Evolutionary conservation across 1,140 invertebrate species (phyloP), one percentile per base, ranked within the genome.

Genomic region (Dinoponera quadriceps): DNA sequence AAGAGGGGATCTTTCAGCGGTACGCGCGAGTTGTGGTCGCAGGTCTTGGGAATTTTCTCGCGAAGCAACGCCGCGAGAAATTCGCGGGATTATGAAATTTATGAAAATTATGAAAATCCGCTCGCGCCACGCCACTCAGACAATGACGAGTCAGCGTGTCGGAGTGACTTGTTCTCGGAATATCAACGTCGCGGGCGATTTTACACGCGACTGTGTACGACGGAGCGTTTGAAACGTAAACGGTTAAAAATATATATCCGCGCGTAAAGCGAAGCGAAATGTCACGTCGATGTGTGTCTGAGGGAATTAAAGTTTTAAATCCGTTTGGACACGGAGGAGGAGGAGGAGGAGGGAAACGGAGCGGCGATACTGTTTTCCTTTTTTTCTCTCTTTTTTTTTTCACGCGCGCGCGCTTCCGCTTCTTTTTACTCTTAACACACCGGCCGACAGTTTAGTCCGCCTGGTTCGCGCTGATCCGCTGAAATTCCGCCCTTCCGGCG

Each of bases 221-320:
- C 44, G 18, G n/a, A 66, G 60, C 38, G 51, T 75, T 75, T 65
- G 16, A 75, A 75, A 75, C 27, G n/a, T 65, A 65, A 44, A 7
- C 20, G n/a, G 63, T 75, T 75, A 63, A 54, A 75, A 75, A 65
- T 65, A 62, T 65, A 75, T n/a, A n/a, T 25, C 27, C 25, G 16
- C 51, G 51, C 20, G 9, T 16, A 22, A 1, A 18, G 48, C 14
- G 7, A 16, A 27, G 44, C 22, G 20, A 18, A 48, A 62, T 22
- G 33, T 59, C 22, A 13, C 33, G n/a, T 44, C 38, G 38, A 44
- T 49, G 25, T 63, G 5, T 9, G 27, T 77, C 33, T 54, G n/a
- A 63, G 20, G 27, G 18, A 22, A 54, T 65, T 54, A 77, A 77
- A 63, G 51, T 33, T 75, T 75, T 65, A 25, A 77, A 77, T 75